Conservation (phyloP, 1,140 invertebrate genomes). For the Drosophila parvula region DNA sequence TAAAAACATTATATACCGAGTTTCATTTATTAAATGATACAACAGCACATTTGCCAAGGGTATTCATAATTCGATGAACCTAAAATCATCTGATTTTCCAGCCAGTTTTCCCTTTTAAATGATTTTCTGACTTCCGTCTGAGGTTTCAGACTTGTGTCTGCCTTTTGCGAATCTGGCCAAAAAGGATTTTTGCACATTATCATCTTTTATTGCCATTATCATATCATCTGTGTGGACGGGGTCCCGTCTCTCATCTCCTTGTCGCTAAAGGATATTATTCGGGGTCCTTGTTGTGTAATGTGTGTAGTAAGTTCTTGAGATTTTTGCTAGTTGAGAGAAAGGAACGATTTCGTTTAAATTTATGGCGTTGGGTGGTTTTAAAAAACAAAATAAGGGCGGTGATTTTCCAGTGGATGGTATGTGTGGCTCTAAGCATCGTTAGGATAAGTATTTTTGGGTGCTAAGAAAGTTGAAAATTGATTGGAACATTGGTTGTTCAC, state of each 20-base stretch:
- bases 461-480: background rate
- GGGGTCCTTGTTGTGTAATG: conserved; percentile 59
- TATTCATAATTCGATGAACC: background rate
- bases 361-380: conserved; percentile 15
- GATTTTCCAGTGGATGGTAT: background rate
- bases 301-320: conserved; percentile 61
- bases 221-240: conserved; percentile 48
- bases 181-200: conserved; percentile 76
- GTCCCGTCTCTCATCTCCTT: conserved; percentile 25
- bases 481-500: background rate
- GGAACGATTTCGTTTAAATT: conserved; percentile 30
- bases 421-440: background rate
- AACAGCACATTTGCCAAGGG: background rate
- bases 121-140: conserved; percentile 43
- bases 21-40: background rate
- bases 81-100: background rate
- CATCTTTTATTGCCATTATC: conserved; percentile 67
- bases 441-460: conserved; percentile 7
- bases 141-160: conserved; percentile 33
- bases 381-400: conserved; percentile 1
- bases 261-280: conserved; percentile 47
- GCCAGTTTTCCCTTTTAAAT: conserved; percentile 49
- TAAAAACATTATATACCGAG: no score
- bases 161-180: conserved; percentile 70
- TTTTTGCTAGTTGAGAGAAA: conserved; percentile 36